phyloP scores from a whole-genome alignment of 1,140 invertebrate genomes.

The Nasonia giraulti region DNA sequence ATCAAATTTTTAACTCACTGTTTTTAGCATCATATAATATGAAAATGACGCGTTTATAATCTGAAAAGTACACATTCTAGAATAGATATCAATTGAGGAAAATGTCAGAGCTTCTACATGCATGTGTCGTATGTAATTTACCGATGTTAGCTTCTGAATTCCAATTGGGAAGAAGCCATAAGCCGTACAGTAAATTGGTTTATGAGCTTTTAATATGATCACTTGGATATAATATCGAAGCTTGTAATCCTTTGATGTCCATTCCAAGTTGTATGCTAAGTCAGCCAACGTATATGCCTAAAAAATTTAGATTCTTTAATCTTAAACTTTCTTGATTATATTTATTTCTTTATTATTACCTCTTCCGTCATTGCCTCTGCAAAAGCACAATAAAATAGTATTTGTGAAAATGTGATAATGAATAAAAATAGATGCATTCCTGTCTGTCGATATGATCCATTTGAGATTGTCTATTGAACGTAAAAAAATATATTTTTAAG shows the following conservation, averaged over 20 bases:
- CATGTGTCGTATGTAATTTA: background rate
- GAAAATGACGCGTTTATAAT: too few relatives aligned
- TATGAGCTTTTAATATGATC: background rate
- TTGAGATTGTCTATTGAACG: background rate
- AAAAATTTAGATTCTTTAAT: background rate
- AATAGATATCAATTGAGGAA: too few relatives aligned
- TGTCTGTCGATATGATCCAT: background rate
- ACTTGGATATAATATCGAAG: background rate
- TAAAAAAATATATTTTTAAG: background rate
- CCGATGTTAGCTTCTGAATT: background rate
- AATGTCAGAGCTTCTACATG: too few relatives aligned
- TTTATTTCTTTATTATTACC: too few relatives aligned
- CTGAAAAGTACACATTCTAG: too few relatives aligned
- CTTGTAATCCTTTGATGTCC: background rate
- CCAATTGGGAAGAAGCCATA: background rate
- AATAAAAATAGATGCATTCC: background rate
- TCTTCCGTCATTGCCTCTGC: background rate
- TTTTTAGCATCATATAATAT: too few relatives aligned
- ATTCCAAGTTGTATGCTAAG: background rate
- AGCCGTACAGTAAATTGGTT: background rate
- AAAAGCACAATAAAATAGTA: background rate
- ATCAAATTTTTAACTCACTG: too few relatives aligned
- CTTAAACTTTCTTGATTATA: too few relatives aligned
- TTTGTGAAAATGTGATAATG: background rate
- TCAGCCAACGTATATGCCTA: background rate